These are phyloP conservation scores for Leptarthrus brevirostris DNA, from an alignment of 2,888 invertebrate genomes.

Conservation along the genomic window DNA sequence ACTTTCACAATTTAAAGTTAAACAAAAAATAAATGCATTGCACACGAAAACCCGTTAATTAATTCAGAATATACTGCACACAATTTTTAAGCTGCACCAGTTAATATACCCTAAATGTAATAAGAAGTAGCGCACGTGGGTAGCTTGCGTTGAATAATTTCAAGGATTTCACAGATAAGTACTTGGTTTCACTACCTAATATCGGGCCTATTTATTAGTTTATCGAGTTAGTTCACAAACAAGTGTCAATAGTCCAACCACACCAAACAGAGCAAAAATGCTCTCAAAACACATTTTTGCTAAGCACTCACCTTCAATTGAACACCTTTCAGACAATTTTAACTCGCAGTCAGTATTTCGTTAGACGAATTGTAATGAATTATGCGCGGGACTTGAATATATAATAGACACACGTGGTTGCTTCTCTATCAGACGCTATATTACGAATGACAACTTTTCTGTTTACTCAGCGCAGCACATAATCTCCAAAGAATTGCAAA, in stretches of 20 bases:
- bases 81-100: too few species aligned
- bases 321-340: background rate
- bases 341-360: background rate
- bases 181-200: background rate
- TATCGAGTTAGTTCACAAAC: background rate
- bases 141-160: background rate
- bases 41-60: too few species aligned
- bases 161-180: background rate
- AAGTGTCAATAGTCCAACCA: constrained; percentile 10
- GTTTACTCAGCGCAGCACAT: background rate
- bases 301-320: constrained; percentile 33
- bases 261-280: background rate
- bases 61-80: too few species aligned
- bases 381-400: constrained; percentile 5
- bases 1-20: too few species aligned
- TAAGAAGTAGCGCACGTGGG: background rate
- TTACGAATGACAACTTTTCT: constrained; percentile 3
- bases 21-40: too few species aligned
- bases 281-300: constrained; percentile 7
- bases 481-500: background rate
- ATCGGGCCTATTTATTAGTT: background rate
- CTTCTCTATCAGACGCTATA: constrained; percentile 19
- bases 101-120: too few species aligned
- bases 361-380: background rate
- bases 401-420: constrained; percentile 20